Evolutionary conservation across 1,140 invertebrate genomes (phyloP), one percentile per base, ranked within the genome.

Genomic region (Trichoplusia ni): DNA sequence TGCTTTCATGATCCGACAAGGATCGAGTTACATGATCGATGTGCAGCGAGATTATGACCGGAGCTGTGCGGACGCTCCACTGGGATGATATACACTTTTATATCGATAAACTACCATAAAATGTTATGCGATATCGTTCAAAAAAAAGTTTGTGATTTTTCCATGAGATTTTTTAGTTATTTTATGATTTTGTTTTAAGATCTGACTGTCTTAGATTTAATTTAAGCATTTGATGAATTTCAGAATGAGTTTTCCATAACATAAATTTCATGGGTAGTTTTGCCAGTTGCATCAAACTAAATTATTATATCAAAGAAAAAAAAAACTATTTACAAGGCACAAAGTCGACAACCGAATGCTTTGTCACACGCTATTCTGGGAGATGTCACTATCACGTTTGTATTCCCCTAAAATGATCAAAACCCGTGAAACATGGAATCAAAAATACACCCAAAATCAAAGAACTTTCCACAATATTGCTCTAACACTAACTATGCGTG

Each of bases 401-500:
- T 29, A 7, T 31, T 59, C 47, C 79, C 75, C 69, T 54, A 62
- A 74, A 76, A 78, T 4, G 46, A 74, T 77, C 81, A 84, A 79
- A 75, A 65, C 37, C 73, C 82, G 72, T 82, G 72, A 79, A 77
- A 84, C 77, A 84, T 81, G 75, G 67, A 84, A 84, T 84, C 82
- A 86, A 86, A 86, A 86, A 84, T 83, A 82, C 78, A 84, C 84
- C 78, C 73, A 63, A 81, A 79, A 84, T 87, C 84, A 87, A 86
- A 84, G 79, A 66, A 76, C 59, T 76, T 81, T 87, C 81, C 80
- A 79, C 73, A 81, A 78, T 86, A 79, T 83, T 84, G 81, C 81
- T 83, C 76, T 80, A 86, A 77, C 77, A 81, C 81, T 84, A 88
- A 86, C 82, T 75, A 86, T 75, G 79, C 85, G 85, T 86, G 79